Percentiles rank a stretch among this genome's conserved stretches.
phyloP scores from a whole-genome alignment of 2,888 invertebrate genomes.

The Pseudeuparius sepicola region DNA sequence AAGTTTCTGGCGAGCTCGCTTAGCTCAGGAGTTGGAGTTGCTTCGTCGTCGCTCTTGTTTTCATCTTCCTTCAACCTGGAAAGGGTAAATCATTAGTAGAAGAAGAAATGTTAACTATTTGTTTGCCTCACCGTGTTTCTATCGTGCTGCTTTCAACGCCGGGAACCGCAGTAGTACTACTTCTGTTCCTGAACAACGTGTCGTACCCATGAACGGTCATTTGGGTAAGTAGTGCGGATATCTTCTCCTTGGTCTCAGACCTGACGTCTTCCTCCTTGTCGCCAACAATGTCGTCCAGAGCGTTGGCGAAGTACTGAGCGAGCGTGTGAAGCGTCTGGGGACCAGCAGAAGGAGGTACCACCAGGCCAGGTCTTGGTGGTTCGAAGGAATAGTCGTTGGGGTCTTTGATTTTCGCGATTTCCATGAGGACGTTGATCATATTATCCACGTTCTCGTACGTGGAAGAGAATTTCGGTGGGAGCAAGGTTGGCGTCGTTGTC shows the following conservation, averaged over 20 bases:
- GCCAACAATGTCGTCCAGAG: constrained; percentile 47
- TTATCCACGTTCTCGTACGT: constrained; percentile 56
- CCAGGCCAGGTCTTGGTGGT: constrained; percentile 48
- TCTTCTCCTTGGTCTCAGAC: constrained; percentile 37
- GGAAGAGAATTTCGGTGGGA: constrained; percentile 30
- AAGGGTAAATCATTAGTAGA: too few species aligned
- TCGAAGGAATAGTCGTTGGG: constrained; percentile 31
- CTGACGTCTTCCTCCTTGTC: constrained; percentile 33
- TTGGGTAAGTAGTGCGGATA: constrained; percentile 54
- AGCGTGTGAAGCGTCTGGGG: constrained; percentile 69
- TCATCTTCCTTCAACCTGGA: too few species aligned
- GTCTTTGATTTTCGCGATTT: constrained; percentile 46
- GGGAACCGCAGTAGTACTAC: too few species aligned
- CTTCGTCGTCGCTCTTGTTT: too few species aligned
- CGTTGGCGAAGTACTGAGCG: constrained; percentile 70
- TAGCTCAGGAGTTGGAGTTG: constrained; percentile 49
- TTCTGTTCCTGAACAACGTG: constrained; percentile 36
- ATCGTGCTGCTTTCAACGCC: too few species aligned
- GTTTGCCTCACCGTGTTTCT: too few species aligned
- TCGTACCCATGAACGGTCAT: constrained; percentile 57
- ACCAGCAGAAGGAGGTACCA: constrained; percentile 62
- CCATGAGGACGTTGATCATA: constrained; percentile 56
- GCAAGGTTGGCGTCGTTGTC: constrained; percentile 21
- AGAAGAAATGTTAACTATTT: too few species aligned
- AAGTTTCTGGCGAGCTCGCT: constrained; percentile 76